Evolutionary conservation across 1,140 invertebrate species (phyloP).

Genomic region (Drosophila seguyi): DNA sequence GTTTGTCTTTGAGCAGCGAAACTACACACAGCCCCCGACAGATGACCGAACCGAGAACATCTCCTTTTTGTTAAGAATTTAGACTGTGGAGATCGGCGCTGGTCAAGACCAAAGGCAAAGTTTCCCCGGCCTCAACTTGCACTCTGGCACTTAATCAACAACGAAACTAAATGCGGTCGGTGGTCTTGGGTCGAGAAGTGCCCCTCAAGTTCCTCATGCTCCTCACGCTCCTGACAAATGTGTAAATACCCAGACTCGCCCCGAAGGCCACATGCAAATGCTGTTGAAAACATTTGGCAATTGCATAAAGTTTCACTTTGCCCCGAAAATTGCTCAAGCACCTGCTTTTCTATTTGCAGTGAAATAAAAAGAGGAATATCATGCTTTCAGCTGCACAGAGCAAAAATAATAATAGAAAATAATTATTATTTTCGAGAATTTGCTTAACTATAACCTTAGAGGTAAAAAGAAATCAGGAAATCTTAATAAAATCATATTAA

Average conservation of each 20-base stretch:
- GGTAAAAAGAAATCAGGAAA: too few relatives aligned
- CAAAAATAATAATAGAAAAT: not conserved
- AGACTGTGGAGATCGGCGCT: constrained; percentile 7
- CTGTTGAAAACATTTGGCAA: constrained; percentile 58
- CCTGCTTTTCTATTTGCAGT: constrained; percentile 31
- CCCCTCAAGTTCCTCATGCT: constrained; percentile 5
- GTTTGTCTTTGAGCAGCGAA: constrained; percentile 21
- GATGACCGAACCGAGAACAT: constrained; percentile 16
- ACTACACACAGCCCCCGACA: constrained; percentile 2
- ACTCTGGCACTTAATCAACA: constrained; percentile 63
- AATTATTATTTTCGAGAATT: too few relatives aligned
- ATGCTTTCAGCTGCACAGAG: not conserved
- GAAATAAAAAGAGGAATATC: not conserved
- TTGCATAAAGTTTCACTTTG: constrained; percentile 60
- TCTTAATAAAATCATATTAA: not conserved
- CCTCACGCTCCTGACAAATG: constrained; percentile 48
- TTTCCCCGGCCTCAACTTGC: constrained; percentile 52
- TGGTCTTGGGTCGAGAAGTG: constrained; percentile 28
- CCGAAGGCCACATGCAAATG: constrained; percentile 58
- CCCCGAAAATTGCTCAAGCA: constrained; percentile 43
- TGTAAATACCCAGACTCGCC: constrained; percentile 41
- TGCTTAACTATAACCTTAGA: rapidly evolving
- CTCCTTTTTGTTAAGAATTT: constrained; percentile 30
- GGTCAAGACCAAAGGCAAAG: constrained; percentile 45
- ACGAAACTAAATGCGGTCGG: constrained; percentile 68